These are phyloP conservation scores for Paraescarpia echinospica DNA, from an alignment of 1,140 invertebrate genomes.

Conservation along the genomic window DNA sequence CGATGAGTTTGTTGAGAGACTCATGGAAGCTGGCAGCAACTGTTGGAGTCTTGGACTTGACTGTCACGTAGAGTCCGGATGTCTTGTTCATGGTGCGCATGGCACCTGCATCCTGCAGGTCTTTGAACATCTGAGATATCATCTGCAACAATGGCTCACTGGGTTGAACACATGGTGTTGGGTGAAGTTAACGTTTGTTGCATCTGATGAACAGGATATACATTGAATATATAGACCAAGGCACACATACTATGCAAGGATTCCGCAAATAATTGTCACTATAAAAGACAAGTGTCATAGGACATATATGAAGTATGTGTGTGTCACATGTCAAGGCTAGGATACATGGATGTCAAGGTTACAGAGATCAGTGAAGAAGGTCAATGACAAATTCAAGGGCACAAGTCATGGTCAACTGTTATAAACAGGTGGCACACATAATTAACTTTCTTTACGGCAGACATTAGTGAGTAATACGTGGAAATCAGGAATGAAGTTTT, in stretches of 20 bases:
- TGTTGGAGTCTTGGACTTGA: constrained; percentile 93
- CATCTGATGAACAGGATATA: too few relatives aligned
- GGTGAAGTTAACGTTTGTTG: too few relatives aligned
- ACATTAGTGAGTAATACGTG: not conserved
- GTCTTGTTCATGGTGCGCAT: constrained; percentile 72
- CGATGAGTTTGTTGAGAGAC: constrained; percentile 83
- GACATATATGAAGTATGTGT: not conserved
- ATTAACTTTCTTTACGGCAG: too few relatives aligned
- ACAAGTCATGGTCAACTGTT: not conserved
- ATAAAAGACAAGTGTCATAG: not conserved
- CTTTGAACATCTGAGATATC: constrained; percentile 76
- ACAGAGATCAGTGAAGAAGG: not conserved
- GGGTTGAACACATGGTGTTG: not conserved
- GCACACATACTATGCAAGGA: not conserved
- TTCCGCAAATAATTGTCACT: not conserved
- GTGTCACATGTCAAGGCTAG: not conserved
- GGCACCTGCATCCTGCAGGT: constrained; percentile 64
- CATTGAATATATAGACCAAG: not conserved
- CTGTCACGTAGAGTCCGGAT: constrained; percentile 91
- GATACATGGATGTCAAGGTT: not conserved
- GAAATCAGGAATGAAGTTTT: too few relatives aligned
- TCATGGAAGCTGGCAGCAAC: constrained; percentile 93
- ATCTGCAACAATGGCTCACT: constrained; percentile 60
- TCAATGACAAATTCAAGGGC: not conserved
- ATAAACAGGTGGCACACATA: too few relatives aligned